Conservation (phyloP, 2,797 vertebrate species). For the Rhincodon typus region DNA sequence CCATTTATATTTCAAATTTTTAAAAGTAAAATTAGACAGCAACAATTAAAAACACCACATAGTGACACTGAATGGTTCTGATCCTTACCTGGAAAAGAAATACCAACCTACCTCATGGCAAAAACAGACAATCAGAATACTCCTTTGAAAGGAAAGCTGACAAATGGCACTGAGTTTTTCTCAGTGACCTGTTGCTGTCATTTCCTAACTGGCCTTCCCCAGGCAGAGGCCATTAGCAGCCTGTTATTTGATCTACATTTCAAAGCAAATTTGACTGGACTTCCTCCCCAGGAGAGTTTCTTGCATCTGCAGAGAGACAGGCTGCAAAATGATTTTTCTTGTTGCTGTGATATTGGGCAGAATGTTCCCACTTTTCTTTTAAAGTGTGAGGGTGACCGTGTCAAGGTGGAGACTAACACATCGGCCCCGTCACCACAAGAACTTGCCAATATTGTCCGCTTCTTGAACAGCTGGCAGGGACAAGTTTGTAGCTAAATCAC, state of each 20-base stretch:
- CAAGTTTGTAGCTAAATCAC: too few species aligned
- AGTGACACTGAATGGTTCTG: neutral
- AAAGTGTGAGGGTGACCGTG: too few species aligned
- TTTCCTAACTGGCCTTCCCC: conserved; percentile 29
- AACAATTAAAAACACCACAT: neutral
- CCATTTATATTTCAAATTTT: neutral
- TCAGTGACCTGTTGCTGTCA: neutral
- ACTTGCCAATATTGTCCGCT: too few species aligned
- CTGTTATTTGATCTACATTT: conserved; percentile 37
- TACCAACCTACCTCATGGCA: neutral
- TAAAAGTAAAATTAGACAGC: neutral
- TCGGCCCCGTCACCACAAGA: too few species aligned
- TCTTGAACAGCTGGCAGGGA: too few species aligned
- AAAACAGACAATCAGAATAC: neutral
- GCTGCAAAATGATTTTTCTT: neutral
- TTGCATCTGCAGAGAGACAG: neutral
- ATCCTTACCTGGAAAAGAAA: neutral
- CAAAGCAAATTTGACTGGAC: conserved; percentile 17
- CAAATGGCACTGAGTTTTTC: conserved; percentile 8
- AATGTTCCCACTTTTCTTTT: too few species aligned
- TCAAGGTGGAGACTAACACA: too few species aligned
- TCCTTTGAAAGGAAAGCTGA: neutral
- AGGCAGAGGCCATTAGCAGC: conserved; percentile 20
- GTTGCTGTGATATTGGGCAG: neutral
- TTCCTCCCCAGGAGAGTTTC: neutral